These are phyloP conservation scores for Acanthis flammea DNA, from an alignment of 2,797 vertebrate genomes.

Conservation along the genomic window DNA sequence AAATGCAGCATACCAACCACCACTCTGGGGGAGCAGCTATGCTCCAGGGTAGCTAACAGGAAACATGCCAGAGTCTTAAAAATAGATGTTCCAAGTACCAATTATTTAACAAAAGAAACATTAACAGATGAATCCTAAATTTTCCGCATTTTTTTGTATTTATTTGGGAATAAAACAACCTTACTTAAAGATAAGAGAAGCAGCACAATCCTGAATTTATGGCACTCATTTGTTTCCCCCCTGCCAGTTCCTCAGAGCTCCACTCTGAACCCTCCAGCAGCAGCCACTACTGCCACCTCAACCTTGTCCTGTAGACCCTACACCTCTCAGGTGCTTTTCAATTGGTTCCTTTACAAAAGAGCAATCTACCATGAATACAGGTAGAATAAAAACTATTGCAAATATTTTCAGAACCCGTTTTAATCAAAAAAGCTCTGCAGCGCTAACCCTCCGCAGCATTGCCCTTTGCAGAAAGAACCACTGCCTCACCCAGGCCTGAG, in stretches of 20 bases:
- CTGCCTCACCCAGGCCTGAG: background rate
- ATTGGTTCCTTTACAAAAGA: background rate
- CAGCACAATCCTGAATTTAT: background rate
- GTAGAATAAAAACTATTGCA: background rate
- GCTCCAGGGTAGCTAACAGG: background rate
- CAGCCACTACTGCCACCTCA: fast-evolving
- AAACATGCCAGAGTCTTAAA: background rate
- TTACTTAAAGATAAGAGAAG: background rate
- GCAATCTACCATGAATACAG: background rate
- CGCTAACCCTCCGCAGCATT: background rate
- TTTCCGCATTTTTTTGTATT: background rate
- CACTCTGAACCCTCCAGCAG: background rate
- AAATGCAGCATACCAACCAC: background rate
- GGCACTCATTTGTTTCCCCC: background rate
- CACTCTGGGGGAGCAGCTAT: background rate
- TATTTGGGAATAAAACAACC: background rate
- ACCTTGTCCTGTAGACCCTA: background rate
- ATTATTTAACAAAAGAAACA: background rate
- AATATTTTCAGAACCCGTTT: background rate
- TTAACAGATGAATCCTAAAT: background rate
- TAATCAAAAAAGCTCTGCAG: background rate
- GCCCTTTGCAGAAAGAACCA: background rate
- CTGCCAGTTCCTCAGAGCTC: background rate
- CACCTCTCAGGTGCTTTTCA: background rate
- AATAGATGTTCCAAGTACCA: background rate